A percentile compares a stretch with the other conserved stretches of the same genome.
Evolutionary conservation across 2,797 vertebrate genomes (phyloP).

Genomic region (Poeciliopsis paucimaculata): DNA sequence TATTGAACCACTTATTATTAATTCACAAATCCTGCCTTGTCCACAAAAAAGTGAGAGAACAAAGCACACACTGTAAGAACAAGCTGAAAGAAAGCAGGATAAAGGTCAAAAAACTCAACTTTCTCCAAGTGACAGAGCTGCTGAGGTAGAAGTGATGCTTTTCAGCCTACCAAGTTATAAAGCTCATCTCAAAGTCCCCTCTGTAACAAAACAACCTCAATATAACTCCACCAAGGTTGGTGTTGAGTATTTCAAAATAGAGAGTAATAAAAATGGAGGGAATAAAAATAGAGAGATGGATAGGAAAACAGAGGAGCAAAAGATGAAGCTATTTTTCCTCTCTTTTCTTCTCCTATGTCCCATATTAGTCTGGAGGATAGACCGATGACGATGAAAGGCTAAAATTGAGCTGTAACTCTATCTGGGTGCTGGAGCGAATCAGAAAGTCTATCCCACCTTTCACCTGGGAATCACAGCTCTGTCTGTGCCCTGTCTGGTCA

Average conservation of each 20-base stretch:
- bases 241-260: constrained; percentile 26
- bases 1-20: constrained; percentile 83
- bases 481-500: constrained; percentile 74
- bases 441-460: constrained; percentile 87
- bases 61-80: constrained; percentile 60
- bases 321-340: constrained; percentile 58
- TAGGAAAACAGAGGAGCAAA: constrained; percentile 56
- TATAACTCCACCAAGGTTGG: constrained; percentile 25
- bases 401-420: constrained; percentile 83
- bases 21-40: constrained; percentile 79
- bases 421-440: constrained; percentile 83
- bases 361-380: constrained; percentile 72
- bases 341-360: constrained; percentile 54
- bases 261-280: constrained; percentile 29
- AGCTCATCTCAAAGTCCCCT: constrained; percentile 57
- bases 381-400: constrained; percentile 70
- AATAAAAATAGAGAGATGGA: constrained; percentile 42
- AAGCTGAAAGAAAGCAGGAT: constrained; percentile 53
- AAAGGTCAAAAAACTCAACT: constrained; percentile 65
- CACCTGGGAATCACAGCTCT: constrained; percentile 83
- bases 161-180: constrained; percentile 69
- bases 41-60: constrained; percentile 71
- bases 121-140: constrained; percentile 60
- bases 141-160: constrained; percentile 55
- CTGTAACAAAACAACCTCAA: constrained; percentile 58